These are phyloP conservation scores for Columba janthina DNA, from an alignment of 2,113 vertebrate genomes.

Conservation along the genomic window DNA sequence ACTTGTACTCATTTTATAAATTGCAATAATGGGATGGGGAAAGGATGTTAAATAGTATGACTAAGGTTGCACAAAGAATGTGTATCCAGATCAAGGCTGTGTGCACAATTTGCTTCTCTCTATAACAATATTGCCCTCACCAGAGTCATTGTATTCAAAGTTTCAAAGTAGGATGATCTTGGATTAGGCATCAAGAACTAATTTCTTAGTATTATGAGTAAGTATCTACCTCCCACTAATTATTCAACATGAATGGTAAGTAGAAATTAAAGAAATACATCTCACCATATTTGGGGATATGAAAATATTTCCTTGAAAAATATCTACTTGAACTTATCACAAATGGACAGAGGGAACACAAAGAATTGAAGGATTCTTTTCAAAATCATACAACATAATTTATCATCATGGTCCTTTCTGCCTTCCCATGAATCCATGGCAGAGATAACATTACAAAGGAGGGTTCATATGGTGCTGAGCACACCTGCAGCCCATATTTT, in stretches of 20 bases:
- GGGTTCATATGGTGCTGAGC: background rate
- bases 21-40: background rate
- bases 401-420: background rate
- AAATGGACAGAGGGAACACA: background rate
- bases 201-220: background rate
- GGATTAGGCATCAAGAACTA: background rate
- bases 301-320: background rate
- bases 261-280: background rate
- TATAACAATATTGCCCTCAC: accelerated
- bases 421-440: background rate
- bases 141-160: background rate
- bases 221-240: background rate
- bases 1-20: background rate
- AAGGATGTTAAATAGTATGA: background rate
- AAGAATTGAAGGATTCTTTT: background rate
- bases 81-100: background rate
- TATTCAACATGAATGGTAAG: background rate
- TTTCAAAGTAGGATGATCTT: background rate
- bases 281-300: background rate
- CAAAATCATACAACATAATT: background rate
- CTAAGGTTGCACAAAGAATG: background rate
- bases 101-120: background rate
- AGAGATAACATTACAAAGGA: background rate
- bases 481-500: background rate
- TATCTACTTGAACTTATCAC: background rate